Evolutionary conservation across 1,140 invertebrate species (phyloP), one percentile per base, ranked within the genome.

Genomic region (Cyphomyrmex costatus): DNA sequence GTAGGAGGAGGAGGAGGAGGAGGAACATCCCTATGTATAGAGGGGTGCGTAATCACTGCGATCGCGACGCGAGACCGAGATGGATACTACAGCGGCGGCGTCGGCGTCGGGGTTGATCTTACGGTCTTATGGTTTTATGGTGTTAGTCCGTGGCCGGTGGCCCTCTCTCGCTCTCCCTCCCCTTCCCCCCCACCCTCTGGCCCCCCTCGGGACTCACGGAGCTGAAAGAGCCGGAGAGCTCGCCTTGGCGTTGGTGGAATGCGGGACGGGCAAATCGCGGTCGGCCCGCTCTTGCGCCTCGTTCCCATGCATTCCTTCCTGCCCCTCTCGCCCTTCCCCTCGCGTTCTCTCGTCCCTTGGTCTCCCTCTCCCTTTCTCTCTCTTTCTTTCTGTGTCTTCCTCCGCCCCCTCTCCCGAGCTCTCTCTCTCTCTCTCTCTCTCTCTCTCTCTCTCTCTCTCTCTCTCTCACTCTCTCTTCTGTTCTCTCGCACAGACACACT

Each of bases 251-350:
- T 93, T 94, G 93, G 93, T 93, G 94, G 94, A 95, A 95, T 95
- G 94, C 93, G 94, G 94, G 93, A 94, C 94, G 93, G 93, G 94
- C 94, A 94, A 95, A 95, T 94, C 94, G 94, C 94, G 93, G 94
- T 94, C 95, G 91, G 94, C 92, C 95, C 92, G 94, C 94, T 42
- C 36, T 94, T 93, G 94, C 91, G 94, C 93, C 94, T 94, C 94
- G 94, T 95, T 94, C 94, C 94, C 94, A 95, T 95, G 94, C 93
- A 93, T 95, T 95, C 94, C 93, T 94, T 94, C 92, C 93, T 93
- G 93, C 94, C 93, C 92, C 94, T 88, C 86, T 87, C 86, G 86
- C 88, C 89, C 65, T 68, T 88, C 82, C 88, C 86, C 36, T 42
- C 87, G 89, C 80, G 85, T 89, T 89, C 91, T 86, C 86, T 86